Evolutionary conservation across 1,140 invertebrate species (phyloP), one percentile per base, ranked within the genome.

Genomic region (Heliothis subflexa): DNA sequence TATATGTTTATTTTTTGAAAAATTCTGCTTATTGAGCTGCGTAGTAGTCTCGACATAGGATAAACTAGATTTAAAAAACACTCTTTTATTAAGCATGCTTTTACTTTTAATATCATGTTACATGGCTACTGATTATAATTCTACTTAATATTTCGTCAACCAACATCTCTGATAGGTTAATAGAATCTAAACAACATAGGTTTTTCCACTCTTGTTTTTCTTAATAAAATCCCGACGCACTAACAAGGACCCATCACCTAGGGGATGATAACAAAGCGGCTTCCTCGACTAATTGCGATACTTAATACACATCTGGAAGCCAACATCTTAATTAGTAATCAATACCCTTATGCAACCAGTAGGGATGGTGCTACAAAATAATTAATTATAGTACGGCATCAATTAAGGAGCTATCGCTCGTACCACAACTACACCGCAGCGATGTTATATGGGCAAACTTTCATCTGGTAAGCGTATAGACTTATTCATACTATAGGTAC

Each of bases 321-420:
- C 59, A 61, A 57, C 55, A 40, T 47, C 71, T 73, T 73, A 47
- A 73, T 73, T 73, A 59, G 71, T 73, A 73, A 73, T 59, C 71
- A 78, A 78, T 54, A 61, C 59, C 45, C 52, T 70, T 68, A 78
- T 50, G 25, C 57, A 18, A 52, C 49, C 18, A 28, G 18, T 50
- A 28, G 49, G 66, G 21, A 52, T 28, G 14, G 13, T 52, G 66
- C 10, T 25, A 70, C 12, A 70, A 70, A 25, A 50, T 70, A 47
- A 66, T 66, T 66, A 66, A 66, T 66, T 66, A 66, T 64, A 64
- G 40, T 66, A 45, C 11, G 55, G 21, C 5, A 59, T 62, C 5
- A 62, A 62, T 62, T 40, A 40, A 28, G 33, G 33, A 33, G 33
- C 33, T 33, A 33, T 33, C 33, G 33, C n/a, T n/a, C n/a, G n/a